Conservation (phyloP, 2,797 vertebrate species). For the Myripristis jacobus region DNA sequence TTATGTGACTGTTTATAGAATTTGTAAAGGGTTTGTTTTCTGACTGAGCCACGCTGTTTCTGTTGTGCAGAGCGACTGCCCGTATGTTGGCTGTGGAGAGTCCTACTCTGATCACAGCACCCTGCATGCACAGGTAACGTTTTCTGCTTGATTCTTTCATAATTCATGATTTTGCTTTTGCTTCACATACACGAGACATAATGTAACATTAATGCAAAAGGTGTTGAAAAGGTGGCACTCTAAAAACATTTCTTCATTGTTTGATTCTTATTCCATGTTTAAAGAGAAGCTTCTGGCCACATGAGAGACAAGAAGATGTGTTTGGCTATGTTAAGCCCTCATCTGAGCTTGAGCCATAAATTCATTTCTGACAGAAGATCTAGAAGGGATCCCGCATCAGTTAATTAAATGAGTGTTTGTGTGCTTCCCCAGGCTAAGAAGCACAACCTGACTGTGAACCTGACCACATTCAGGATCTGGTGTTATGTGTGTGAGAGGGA, state of each 20-base stretch:
- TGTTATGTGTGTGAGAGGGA: conserved; percentile 97
- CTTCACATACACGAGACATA: background rate
- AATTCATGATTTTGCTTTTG: background rate
- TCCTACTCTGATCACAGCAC: conserved; percentile 97
- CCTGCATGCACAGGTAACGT: conserved; percentile 93
- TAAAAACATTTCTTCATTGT: no score
- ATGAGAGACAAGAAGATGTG: no score
- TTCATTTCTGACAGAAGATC: background rate
- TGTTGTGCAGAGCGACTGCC: conserved; percentile 87
- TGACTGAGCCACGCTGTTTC: conserved; percentile 20
- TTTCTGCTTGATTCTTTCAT: background rate
- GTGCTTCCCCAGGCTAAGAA: conserved; percentile 86
- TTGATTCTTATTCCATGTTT: no score
- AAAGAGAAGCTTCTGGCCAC: no score
- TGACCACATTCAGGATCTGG: conserved; percentile 97
- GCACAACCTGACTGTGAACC: conserved; percentile 97
- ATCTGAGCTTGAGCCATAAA: background rate
- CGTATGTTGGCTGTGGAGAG: conserved; percentile 96
- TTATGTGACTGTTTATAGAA: background rate
- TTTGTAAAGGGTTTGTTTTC: background rate
- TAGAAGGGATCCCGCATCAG: background rate
- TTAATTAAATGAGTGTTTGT: background rate
- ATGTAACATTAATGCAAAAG: background rate
- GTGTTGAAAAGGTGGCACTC: no score
- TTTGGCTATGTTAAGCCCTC: no score